Percentiles rank a stretch among this genome's conserved stretches.
Conservation (phyloP, 1,140 invertebrate species). For the Cotesia chilonis region DNA sequence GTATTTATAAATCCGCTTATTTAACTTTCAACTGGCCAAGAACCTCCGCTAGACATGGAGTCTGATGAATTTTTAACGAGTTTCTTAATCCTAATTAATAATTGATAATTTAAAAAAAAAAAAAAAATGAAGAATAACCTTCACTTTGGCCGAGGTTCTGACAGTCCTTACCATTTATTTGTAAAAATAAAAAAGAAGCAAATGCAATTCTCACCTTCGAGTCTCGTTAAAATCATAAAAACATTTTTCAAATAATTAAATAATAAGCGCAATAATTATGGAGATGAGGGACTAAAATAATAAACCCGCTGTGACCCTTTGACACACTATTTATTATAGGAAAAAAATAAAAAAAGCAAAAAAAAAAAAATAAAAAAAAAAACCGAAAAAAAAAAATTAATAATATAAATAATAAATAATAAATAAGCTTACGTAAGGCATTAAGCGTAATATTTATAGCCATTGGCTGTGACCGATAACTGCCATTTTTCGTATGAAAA, state of each 20-base stretch:
- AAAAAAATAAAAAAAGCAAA: slow-evolving; percentile 2
- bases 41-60: slow-evolving; percentile 62
- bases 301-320: slow-evolving; percentile 25
- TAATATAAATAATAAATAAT: slow-evolving; percentile 5
- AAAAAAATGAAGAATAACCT: slow-evolving; percentile 13
- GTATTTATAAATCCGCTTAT: too few species aligned
- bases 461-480: slow-evolving; percentile 67
- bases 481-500: slow-evolving; percentile 63
- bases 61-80: slow-evolving; percentile 1
- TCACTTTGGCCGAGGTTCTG: slow-evolving; percentile 60
- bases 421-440: slow-evolving; percentile 31
- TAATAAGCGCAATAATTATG: slow-evolving; percentile 22
- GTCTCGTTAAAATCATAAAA: slow-evolving; percentile 11
- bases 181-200: background rate
- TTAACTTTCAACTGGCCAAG: slow-evolving; percentile 42
- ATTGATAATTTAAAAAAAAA: slow-evolving; percentile 18
- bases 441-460: slow-evolving; percentile 62
- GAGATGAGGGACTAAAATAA: slow-evolving; percentile 1
- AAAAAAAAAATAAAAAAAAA: slow-evolving; percentile 15
- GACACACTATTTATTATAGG: slow-evolving; percentile 23
- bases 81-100: slow-evolving; percentile 8
- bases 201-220: slow-evolving; percentile 10
- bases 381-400: background rate
- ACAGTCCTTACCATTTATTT: slow-evolving; percentile 31
- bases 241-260: slow-evolving; percentile 15